Evolutionary conservation across 1,140 invertebrate species (phyloP), one percentile per base, ranked within the genome.

Genomic region (Zaprionus tsacasi): DNA sequence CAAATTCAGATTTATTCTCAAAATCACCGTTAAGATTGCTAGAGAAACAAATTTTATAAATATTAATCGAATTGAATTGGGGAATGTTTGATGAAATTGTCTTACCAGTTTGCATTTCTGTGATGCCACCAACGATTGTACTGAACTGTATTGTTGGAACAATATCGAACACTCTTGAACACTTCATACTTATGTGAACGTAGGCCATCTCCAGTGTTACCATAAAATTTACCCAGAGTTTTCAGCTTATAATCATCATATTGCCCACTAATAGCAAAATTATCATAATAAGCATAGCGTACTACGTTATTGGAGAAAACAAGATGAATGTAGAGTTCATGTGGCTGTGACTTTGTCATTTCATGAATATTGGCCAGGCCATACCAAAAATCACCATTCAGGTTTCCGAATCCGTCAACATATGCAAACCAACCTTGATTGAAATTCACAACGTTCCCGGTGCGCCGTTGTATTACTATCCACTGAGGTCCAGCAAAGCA

Each of bases 71-170:
- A 27, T 8, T 55, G 0, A 15, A 45, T 15, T 45, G 7, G 5
- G 0, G 11, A 25, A 35, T 35, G 0, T 4, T 25, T 33, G 4
- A 0, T 13, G 11, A 0, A 38, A 15, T 33, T 10, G 25, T 17
- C 61, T 65, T 35, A 72, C 70, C 70, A 72, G 17, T 15, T 67
- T 6, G 70, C 55, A 30, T 58, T 45, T 3, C 33, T 30, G n/a
- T 67, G 33, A 11, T 72, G 70, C 70, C 70, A 72, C 70, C 70
- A 72, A 11, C 70, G 63, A 25, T 67, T 72, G 27, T 67, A 72
- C 5, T 58, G 36, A 17, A 40, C 35, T 11, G 27, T 7, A 6
- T 25, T 38, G 25, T 65, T 38, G 0, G 35, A 40, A 17, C 40
- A 43, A 1, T 59, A 72, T 5, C 55, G 25, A 6, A 72, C 40